These are phyloP conservation scores for Polyommatus icarus DNA, from an alignment of 2,888 invertebrate genomes.

Conservation along the genomic window DNA sequence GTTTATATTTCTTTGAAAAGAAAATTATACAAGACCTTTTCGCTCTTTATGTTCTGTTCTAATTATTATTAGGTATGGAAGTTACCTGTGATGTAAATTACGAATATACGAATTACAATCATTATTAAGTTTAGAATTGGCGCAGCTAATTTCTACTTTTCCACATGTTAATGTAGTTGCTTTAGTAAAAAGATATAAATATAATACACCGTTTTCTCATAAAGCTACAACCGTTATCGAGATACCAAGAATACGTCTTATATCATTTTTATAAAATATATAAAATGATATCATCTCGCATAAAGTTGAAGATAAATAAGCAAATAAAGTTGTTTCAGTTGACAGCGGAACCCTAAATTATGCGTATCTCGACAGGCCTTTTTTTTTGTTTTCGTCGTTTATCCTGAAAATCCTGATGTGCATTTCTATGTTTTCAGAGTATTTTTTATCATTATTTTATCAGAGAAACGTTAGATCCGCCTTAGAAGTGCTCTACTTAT, in stretches of 20 bases:
- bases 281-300: no score
- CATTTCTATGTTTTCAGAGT: neutral
- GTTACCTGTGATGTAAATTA: no score
- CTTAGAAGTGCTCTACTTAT: neutral
- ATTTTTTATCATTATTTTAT: neutral
- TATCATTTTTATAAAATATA: no score
- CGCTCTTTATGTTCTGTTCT: neutral
- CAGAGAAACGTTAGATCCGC: neutral
- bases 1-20: neutral
- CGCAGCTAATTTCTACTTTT: no score
- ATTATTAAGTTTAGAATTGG: no score
- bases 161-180: no score
- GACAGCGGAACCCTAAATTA: neutral
- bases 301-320: neutral
- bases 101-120: no score
- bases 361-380: neutral
- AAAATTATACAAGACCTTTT: neutral
- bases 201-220: no score
- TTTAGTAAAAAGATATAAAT: no score
- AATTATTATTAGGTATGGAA: no score
- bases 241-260: no score
- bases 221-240: no score
- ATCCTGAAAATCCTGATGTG: neutral
- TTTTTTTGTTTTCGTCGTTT: slow-evolving; percentile 1
- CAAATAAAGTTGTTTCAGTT: neutral